A percentile compares a stretch with the other conserved stretches of the same genome.
These are phyloP conservation scores for Limnephilus marmoratus DNA, from an alignment of 2,888 invertebrate genomes.

Conservation along the genomic window DNA sequence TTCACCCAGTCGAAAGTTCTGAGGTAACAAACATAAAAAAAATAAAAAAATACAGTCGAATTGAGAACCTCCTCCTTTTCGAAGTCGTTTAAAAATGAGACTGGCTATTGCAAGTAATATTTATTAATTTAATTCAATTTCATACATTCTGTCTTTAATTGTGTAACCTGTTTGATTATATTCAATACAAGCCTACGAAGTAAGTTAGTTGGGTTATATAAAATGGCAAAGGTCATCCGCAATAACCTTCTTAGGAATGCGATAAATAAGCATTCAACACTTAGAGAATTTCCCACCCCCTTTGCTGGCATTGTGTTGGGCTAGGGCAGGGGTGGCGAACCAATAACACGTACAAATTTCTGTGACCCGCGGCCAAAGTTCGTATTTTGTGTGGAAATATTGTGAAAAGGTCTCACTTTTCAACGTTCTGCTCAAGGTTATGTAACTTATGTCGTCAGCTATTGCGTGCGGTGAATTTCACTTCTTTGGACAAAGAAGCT, in stretches of 20 bases:
- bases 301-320: background rate
- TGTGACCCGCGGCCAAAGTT: background rate
- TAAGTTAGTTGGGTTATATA: background rate
- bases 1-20: too few species aligned
- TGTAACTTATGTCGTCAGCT: background rate
- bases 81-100: too few species aligned
- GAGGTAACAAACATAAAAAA: too few species aligned
- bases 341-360: background rate
- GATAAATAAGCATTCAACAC: background rate
- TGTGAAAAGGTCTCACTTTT: background rate
- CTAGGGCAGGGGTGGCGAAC: background rate
- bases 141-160: too few species aligned
- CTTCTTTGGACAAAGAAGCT: background rate
- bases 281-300: background rate
- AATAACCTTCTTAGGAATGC: constrained; percentile 2
- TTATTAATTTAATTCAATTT: too few species aligned
- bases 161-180: background rate
- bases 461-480: background rate
- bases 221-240: background rate
- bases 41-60: too few species aligned
- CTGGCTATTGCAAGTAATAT: too few species aligned
- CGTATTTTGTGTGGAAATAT: background rate
- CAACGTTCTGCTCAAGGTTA: background rate
- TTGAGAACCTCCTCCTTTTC: too few species aligned
- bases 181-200: background rate